Evolutionary conservation across 2,797 vertebrate species (phyloP).

Genomic region (Rhodeus uyekii): DNA sequence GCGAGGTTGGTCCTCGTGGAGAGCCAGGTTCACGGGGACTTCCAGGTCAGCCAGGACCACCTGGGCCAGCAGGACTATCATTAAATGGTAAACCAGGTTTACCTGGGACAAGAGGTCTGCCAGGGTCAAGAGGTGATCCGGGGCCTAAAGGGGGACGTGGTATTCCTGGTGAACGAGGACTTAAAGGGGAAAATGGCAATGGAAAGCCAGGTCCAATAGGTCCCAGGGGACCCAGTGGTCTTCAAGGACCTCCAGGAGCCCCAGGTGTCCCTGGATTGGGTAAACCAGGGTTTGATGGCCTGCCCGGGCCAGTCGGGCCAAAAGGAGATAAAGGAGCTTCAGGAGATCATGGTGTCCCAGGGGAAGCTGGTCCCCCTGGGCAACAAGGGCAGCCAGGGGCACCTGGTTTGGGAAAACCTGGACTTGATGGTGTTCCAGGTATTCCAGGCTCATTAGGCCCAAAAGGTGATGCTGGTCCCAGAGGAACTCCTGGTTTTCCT

Average conservation of each 20-base stretch:
- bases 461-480: constrained; percentile 84
- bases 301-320: constrained; percentile 81
- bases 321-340: constrained; percentile 87
- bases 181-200: constrained; percentile 91
- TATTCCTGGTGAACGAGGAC: constrained; percentile 83
- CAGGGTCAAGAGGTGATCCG: constrained; percentile 88
- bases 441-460: constrained; percentile 78
- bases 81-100: constrained; percentile 93
- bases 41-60: constrained; percentile 88
- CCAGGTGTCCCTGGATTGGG: constrained; percentile 83
- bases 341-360: constrained; percentile 80
- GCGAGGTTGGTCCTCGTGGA: constrained; percentile 87
- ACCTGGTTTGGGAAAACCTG: constrained; percentile 82
- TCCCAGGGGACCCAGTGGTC: constrained; percentile 79
- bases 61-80: constrained; percentile 91
- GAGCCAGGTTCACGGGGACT: constrained; percentile 89
- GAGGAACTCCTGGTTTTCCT: constrained; percentile 85
- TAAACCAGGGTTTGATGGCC: constrained; percentile 85
- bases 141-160: constrained; percentile 86
- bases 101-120: constrained; percentile 84
- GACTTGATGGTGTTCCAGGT: constrained; percentile 85
- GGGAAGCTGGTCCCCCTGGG: constrained; percentile 81
- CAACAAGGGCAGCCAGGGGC: constrained; percentile 84
- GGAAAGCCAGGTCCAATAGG: constrained; percentile 87
- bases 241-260: constrained; percentile 78